Conservation (phyloP, 1,140 invertebrate genomes). For the Pollicipes pollicipes region DNA sequence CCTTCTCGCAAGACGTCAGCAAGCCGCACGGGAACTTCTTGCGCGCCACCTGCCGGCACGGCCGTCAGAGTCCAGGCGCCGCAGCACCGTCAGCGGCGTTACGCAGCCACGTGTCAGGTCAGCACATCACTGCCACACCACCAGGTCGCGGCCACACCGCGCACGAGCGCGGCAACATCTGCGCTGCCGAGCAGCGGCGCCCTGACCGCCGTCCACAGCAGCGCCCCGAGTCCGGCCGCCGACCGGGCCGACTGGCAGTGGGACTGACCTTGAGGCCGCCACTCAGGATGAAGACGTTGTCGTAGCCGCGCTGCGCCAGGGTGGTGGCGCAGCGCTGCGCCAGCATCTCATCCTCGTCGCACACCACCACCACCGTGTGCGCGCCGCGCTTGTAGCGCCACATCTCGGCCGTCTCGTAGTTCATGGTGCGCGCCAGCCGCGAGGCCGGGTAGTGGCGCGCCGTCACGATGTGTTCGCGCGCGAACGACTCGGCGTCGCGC, state of each 20-base stretch:
- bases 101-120: too few species aligned
- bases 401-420: constrained; percentile 31
- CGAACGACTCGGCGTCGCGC: constrained; percentile 28
- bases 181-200: too few species aligned
- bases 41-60: neutral
- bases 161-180: too few species aligned
- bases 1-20: neutral
- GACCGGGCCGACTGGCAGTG: neutral
- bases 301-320: constrained; percentile 33
- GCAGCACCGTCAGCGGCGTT: neutral
- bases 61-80: too few species aligned
- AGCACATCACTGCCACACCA: too few species aligned
- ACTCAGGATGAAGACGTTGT: constrained; percentile 35
- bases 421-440: constrained; percentile 27
- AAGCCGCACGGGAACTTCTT: neutral
- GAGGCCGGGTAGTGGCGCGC: constrained; percentile 28
- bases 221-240: neutral
- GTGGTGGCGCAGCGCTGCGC: constrained; percentile 28
- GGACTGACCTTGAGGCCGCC: constrained; percentile 27
- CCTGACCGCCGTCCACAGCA: too few species aligned
- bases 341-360: constrained; percentile 33
- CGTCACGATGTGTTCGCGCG: constrained; percentile 30
- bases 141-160: too few species aligned
- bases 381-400: constrained; percentile 30
- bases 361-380: constrained; percentile 33